Base-by-base conservation (phyloP, 1,140 invertebrate species). In the Prorops nasuta region DNA sequence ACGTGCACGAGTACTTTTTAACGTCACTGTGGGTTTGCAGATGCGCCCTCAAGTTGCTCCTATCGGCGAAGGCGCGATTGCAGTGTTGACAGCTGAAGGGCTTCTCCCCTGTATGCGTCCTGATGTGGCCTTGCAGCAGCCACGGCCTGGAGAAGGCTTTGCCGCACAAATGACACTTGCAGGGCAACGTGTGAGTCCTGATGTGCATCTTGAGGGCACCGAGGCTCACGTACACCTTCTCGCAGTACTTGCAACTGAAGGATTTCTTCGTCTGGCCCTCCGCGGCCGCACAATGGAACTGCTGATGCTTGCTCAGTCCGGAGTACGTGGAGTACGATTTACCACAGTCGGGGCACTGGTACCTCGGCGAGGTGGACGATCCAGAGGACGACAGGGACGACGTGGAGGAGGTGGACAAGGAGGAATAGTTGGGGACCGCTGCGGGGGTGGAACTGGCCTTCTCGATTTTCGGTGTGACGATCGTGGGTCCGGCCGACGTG, bases 181-280 rank as follows among this genome's bases (percentile, higher is more conserved):
- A 98, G 0, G 96, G 96, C 50, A 98, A 76, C 1, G 96, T 99
- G 74, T 98, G 96, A 1, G 96, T 99, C 32, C 96, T 83, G 56
- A 98, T 98, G 79, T 98, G 96, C 96, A 99, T 98, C 75, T 98
- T 98, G 0, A 98, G 81, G 0, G 96, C 96, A 4, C 96, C 96
- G 40, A 98, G 74, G 0, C 92, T 95, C 0, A 93, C 89, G 78
- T 98, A 98, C 1, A 92, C 89, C 77, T 98, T 98, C 41, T 95
- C 89, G 79, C 96, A 98, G 69, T 89, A 91, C 72, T 98, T 97
- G 80, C 96, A 98, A 54, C 86, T 89, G 78, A 98, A 98, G 1
- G 91, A 89, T 74, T 96, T 97, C 69, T 93, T 91, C 1, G 87
- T 82, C 38, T 90, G 90, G 3, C 87, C 87, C 55, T 90, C 88